Conservation (phyloP, 2,888 invertebrate species). For the Rotaria macrura region DNA sequence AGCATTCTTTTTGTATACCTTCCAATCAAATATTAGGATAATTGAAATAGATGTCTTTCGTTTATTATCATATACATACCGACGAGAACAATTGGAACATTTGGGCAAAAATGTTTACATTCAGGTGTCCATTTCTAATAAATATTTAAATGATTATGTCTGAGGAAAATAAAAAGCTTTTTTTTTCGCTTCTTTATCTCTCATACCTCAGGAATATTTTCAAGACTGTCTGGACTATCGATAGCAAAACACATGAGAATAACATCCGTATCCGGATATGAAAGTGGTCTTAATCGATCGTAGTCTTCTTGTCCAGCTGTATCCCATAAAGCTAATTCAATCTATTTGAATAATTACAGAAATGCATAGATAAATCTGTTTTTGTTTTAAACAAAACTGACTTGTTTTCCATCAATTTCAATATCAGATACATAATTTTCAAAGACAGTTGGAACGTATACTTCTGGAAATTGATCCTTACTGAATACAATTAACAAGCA, state of each 20-base stretch:
- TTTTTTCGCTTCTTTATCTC: no score
- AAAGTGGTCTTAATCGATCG: conserved; percentile 36
- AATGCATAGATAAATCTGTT: neutral
- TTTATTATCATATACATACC: conserved; percentile 45
- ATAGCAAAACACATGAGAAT: conserved; percentile 99
- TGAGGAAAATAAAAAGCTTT: neutral
- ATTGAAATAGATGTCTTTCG: no score
- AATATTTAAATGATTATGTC: no score
- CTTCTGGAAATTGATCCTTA: conserved; percentile 98
- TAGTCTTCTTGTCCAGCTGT: conserved; percentile 87
- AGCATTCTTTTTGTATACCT: neutral
- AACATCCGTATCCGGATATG: conserved; percentile 59
- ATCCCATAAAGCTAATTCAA: conserved; percentile 64
- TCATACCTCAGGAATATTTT: conserved; percentile 79
- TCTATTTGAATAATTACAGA: conserved; percentile 39
- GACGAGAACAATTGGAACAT: conserved; percentile 94
- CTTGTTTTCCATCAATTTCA: conserved; percentile 86
- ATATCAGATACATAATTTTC: conserved; percentile 99
- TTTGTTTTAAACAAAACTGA: neutral
- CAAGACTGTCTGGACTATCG: conserved; percentile 93
- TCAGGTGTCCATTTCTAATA: conserved; percentile 86
- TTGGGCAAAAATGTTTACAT: conserved; percentile 83
- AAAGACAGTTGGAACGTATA: conserved; percentile 98
- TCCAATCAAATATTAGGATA: no score
- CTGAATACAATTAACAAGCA: conserved; percentile 96